Conservation (phyloP, 2,797 vertebrate genomes). For the Galagoides demidoff region DNA sequence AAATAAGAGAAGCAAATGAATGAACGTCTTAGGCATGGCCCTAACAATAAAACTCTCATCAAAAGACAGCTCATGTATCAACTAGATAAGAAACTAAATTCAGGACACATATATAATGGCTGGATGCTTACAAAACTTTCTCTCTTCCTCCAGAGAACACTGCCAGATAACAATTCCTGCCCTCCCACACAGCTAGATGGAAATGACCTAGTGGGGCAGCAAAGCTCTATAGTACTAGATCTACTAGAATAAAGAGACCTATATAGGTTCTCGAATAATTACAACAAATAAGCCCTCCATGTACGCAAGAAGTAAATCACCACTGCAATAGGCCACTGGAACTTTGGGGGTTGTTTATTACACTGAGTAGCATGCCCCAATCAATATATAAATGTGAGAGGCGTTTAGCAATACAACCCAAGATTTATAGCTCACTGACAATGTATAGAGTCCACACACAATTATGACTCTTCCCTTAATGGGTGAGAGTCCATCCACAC, state of each 20-base stretch:
- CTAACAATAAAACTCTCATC: conserved; percentile 58
- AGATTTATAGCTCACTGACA: background rate
- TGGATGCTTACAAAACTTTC: conserved; percentile 53
- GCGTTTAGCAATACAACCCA: conserved; percentile 17
- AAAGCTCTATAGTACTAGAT: background rate
- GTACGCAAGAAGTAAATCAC: background rate
- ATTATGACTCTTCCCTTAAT: background rate
- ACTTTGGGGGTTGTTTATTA: background rate
- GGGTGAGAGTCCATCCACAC: background rate
- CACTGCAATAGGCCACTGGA: background rate
- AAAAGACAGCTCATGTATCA: conserved; percentile 83
- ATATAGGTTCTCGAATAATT: background rate
- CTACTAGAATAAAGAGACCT: background rate
- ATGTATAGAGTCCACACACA: background rate
- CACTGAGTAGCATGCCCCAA: background rate
- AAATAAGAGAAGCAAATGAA: conserved; percentile 62
- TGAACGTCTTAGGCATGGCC: conserved; percentile 48
- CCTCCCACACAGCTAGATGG: background rate
- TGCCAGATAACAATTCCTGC: background rate
- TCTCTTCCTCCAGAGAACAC: conserved; percentile 34
- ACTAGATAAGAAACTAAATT: conserved; percentile 76
- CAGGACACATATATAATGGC: conserved; percentile 77
- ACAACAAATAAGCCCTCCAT: background rate
- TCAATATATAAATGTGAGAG: background rate
- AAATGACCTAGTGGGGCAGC: background rate